phyloP scores from a whole-genome alignment of 30 jellyfish, hydroid and myxozoan species.

The Chironex yamaguchii region DNA sequence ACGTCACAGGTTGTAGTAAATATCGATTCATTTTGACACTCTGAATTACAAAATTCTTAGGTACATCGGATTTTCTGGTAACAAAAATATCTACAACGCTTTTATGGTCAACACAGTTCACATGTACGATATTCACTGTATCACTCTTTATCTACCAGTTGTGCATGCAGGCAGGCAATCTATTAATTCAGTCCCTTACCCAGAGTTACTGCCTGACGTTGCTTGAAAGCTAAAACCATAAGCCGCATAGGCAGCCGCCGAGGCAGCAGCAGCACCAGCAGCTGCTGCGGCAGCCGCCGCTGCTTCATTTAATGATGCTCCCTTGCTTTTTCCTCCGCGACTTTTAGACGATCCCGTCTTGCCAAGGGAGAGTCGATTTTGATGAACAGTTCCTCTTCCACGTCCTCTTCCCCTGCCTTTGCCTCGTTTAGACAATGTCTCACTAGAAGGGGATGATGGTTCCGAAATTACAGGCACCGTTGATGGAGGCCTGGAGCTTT shows the following conservation, averaged over 20 bases:
- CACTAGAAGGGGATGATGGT: constrained; percentile 49
- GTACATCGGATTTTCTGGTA: not conserved
- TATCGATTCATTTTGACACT: not conserved
- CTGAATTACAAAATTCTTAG: not conserved
- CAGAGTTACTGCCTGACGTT: constrained; percentile 17
- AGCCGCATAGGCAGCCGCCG: constrained; percentile 99
- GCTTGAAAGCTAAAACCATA: constrained; percentile 95
- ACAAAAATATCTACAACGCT: not conserved
- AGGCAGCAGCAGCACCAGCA: constrained; percentile 98
- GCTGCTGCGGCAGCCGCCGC: constrained; percentile 98
- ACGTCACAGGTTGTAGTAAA: not conserved
- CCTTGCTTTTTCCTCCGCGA: constrained; percentile 82
- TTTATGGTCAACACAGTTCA: no score
- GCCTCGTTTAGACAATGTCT: constrained; percentile 65
- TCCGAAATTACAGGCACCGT: constrained; percentile 58
- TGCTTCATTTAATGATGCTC: constrained; percentile 85
- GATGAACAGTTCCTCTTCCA: constrained; percentile 60
- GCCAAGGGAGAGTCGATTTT: constrained; percentile 58
- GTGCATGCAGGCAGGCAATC: no score
- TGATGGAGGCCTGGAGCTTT: constrained; percentile 80
- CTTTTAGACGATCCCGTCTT: constrained; percentile 73
- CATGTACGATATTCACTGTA: no score
- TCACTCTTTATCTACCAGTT: no score
- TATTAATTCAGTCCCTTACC: not conserved
- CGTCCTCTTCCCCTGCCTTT: constrained; percentile 92